Evolutionary conservation across 1,140 invertebrate genomes (phyloP), one percentile per base, ranked within the genome.

Genomic region (Octopus bimaculoides): DNA sequence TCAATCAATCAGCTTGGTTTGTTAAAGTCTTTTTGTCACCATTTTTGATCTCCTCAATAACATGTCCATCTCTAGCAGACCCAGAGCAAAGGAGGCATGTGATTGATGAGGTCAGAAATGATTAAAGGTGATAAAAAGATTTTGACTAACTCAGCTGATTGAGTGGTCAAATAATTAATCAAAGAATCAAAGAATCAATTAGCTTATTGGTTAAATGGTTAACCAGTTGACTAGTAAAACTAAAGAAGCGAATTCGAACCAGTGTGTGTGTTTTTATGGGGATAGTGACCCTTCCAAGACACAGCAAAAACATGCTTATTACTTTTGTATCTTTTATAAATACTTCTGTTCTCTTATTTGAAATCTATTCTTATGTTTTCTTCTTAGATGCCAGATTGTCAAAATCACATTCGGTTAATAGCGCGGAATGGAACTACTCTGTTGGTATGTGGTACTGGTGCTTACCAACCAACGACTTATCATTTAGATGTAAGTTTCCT

Each of bases 371-470:
- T 71, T 71, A 5, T 20, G 14, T 76, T 77, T 79, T 75, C 55
- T 79, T 77, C 77, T n/a, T 79, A 86, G 85, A 78, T 71, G 17
- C 82, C 82, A 53, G 82, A 86, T 66, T 86, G 85, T 73, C 85
- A 85, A 80, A 85, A 84, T 81, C 83, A 85, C 78, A 81, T 86
- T 12, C 79, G 82, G 7, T 81, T 83, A 79, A 78, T 86, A 61
- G 83, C 83, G 17, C 75, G 81, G 61, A 82, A 83, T 66, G 78
- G 71, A 20, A 79, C 75, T 75, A 81, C 80, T 4, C 81, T 84
- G 73, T 83, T 79, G 78, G 82, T 86, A 71, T 86, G 85, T 82
- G 81, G 80, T 12, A 86, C 85, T 8, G 83, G 84, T 53, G 82
- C 84, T 52, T 83, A 82, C 78, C 56, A 75, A 54, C 85, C 85